Conservation (phyloP, 1,140 invertebrate species). For the Popillia japonica region DNA sequence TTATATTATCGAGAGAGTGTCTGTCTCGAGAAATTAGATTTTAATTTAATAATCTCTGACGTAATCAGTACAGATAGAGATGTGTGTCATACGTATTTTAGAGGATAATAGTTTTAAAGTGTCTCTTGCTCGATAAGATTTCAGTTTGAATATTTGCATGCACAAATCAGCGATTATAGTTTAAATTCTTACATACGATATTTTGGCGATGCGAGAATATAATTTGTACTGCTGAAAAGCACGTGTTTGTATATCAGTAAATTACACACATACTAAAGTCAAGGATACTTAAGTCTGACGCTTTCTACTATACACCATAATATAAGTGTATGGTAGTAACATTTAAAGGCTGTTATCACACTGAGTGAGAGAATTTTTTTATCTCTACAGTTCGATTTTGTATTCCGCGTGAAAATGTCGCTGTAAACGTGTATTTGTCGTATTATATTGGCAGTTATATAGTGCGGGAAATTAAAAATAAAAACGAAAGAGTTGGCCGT, state of each 20-base stretch:
- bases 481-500: no score
- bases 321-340: slow-evolving; percentile 4
- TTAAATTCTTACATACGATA: not conserved
- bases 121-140: no score
- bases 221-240: not conserved
- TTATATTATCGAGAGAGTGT: no score
- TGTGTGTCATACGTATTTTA: not conserved
- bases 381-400: slow-evolving; percentile 17
- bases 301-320: no score
- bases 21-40: not conserved
- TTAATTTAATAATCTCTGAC: slow-evolving; percentile 7
- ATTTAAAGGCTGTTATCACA: slow-evolving; percentile 25
- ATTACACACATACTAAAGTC: slow-evolving; percentile 25
- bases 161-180: not conserved
- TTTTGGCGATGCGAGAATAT: not conserved
- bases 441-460: not conserved
- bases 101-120: no score
- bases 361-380: not conserved
- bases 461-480: not conserved
- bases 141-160: no score
- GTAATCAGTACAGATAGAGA: not conserved
- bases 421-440: not conserved
- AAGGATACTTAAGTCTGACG: slow-evolving; percentile 16
- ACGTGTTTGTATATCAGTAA: slow-evolving; percentile 30
- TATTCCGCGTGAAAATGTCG: slow-evolving; percentile 2